Conservation (phyloP, 2,888 invertebrate genomes). For the Hirtodrosophila duncani region DNA sequence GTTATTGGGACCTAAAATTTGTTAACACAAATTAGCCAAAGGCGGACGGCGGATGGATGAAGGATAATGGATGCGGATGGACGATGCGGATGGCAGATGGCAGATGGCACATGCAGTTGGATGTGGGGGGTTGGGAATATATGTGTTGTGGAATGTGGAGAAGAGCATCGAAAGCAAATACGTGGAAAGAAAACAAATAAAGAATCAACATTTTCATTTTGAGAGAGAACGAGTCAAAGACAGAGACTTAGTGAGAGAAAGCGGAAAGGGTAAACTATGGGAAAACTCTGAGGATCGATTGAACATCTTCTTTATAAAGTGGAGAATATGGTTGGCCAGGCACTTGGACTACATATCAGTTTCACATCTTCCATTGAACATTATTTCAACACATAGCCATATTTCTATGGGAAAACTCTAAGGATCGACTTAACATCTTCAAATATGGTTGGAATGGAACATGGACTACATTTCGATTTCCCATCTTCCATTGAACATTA, state of each 20-base stretch:
- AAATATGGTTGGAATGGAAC: too few species aligned
- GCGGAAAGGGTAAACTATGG: background rate
- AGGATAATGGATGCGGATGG: slow-evolving; percentile 49
- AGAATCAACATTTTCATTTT: background rate
- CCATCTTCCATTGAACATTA: too few species aligned
- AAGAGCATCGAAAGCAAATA: slow-evolving; percentile 14
- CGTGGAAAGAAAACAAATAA: slow-evolving; percentile 41
- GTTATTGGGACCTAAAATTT: slow-evolving; percentile 83
- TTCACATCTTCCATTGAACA: too few species aligned
- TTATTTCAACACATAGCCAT: too few species aligned
- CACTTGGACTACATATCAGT: too few species aligned
- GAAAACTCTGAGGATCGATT: too few species aligned
- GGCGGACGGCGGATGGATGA: slow-evolving; percentile 44
- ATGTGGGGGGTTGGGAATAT: slow-evolving; percentile 20
- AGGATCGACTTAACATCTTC: too few species aligned
- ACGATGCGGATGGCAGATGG: slow-evolving; percentile 49
- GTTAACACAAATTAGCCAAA: slow-evolving; percentile 60
- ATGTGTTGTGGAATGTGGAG: slow-evolving; percentile 21
- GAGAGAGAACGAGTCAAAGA: background rate
- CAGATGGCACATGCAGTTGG: slow-evolving; percentile 13
- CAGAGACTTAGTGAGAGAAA: background rate
- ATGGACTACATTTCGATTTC: too few species aligned
- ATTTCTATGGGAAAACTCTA: too few species aligned
- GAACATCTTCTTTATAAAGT: too few species aligned
- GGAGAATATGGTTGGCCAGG: too few species aligned